Evolutionary conservation across 2,888 invertebrate species (phyloP), one percentile per base, ranked within the genome.

Genomic region (Cheilosia pagana): DNA sequence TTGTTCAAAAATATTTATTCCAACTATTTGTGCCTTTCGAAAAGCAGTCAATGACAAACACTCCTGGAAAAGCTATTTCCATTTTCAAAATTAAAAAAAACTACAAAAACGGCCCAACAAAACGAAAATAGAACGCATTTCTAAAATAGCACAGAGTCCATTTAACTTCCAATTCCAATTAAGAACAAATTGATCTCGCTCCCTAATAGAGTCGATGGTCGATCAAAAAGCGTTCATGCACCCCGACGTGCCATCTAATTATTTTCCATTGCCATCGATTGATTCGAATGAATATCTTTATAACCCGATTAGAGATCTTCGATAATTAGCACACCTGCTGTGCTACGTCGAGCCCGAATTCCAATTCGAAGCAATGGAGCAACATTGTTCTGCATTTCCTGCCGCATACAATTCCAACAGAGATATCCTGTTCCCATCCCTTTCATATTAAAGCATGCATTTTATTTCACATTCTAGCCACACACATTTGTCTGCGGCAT

Each of bases 261-360:
- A 77, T 50, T 62, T 43, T 72, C 77, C 41, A 67, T 77, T 71
- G 55, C 77, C 55, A 82, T 52, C 82, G 67, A 77, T 82, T 72
- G 55, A 82, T 82, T 65, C 55, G 62, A 68, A 67, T 82, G 62
- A 68, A 25, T 65, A 25, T 71, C 71, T 31, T 72, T 72, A 53
- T 19, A 68, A 77, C 60, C 68, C 41, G 48, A 76, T 65, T 77
- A 53, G 65, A 65, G 43, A 43, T 65, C 55, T 77, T 59, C 43
- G 67, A 82, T 82, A 68, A 82, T 82, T 72, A 77, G 72, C 67
- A 68, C 82, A 82, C 82, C 82, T 82, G 82, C 82, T 81, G 81
- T 77, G 82, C 77, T 81, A 62, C 31, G 55, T 79, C 74, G 52
- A 35, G 25, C 16, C 59, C 68, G n/a, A n/a, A 28, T 8, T 0